Evolutionary conservation across 2,797 vertebrate species (phyloP).

Genomic region (Sebastiscus albofasciatus): DNA sequence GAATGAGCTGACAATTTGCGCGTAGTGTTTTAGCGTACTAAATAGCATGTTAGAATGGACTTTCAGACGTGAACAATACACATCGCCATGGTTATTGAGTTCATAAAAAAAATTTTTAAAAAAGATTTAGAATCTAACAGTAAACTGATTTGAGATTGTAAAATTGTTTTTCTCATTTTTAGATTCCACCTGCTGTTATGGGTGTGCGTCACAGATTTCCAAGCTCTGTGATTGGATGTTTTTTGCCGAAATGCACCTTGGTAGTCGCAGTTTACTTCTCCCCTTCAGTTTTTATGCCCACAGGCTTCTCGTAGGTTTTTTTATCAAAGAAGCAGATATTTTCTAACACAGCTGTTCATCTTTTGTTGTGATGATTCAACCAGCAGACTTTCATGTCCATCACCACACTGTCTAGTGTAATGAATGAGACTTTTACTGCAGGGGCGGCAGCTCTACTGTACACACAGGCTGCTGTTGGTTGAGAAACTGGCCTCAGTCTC

Average conservation of each 20-base stretch:
- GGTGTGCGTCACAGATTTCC: too few relatives aligned
- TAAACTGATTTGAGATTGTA: too few relatives aligned
- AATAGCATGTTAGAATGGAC: too few relatives aligned
- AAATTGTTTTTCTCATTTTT: too few relatives aligned
- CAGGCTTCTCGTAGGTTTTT: not conserved
- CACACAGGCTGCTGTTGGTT: not conserved
- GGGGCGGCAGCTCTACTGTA: not conserved
- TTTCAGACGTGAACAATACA: not conserved
- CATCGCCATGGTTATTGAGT: not conserved
- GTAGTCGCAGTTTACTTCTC: not conserved
- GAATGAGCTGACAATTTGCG: rapidly evolving
- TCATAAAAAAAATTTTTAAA: not conserved
- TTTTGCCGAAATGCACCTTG: not conserved
- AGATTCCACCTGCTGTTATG: too few relatives aligned
- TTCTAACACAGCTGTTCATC: not conserved
- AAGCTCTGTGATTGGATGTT: not conserved
- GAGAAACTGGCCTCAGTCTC: not conserved
- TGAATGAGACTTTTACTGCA: not conserved
- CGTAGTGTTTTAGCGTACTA: too few relatives aligned
- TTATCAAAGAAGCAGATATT: not conserved
- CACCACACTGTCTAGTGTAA: not conserved
- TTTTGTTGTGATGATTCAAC: not conserved
- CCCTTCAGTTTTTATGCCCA: not conserved
- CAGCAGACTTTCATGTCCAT: not conserved
- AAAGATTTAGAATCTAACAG: too few relatives aligned